Base-by-base conservation (phyloP, 1,140 invertebrate genomes). In the Ceratitis capitata region DNA sequence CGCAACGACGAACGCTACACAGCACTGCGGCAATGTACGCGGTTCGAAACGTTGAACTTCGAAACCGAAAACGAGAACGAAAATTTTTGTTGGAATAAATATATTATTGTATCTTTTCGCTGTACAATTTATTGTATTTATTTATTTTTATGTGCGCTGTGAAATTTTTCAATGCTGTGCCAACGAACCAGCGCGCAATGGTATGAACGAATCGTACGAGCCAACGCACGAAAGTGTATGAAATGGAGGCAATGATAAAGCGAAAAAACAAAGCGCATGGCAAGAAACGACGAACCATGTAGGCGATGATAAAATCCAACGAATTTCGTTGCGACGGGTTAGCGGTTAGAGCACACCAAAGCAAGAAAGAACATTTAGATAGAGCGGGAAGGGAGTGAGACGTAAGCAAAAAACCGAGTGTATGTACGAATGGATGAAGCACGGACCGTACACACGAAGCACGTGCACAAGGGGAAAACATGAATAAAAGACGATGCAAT, bases 401-500 rank as follows among this genome's bases (percentile, higher is more conserved):
- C 14, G 51, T 56, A 23, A 56, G 51, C 51, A 56, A n/a, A 78
- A n/a, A 45, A 78, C 69, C 69, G 69, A 78, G 16, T 19, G 5
- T 39, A 12, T 5, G 45, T n/a, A n/a, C 61, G 32, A 7, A 78
- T 39, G 69, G 45, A 23, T 23, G 19, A 45, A 78, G 39, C 35
- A 78, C 69, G 39, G 61, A 32, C 61, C 32, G 23, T 78, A 78
- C n/a, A n/a, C n/a, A n/a, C 19, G 39, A 78, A 78, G 39, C 69
- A 45, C 32, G 69, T 78, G 69, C 39, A 45, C 69, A 45, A 39
- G 19, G n/a, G n/a, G 16, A 42, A n/a, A n/a, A 78, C 42, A 78
- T 45, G 69, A 78, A 78, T 78, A 78, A 78, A 78, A 78, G 19
- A 78, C 69, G 69, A 78, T 78, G 69, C 39, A 78, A n/a, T 19